These are phyloP conservation scores for Sacculina carcini DNA, from an alignment of 2,888 invertebrate genomes.

Conservation along the genomic window DNA sequence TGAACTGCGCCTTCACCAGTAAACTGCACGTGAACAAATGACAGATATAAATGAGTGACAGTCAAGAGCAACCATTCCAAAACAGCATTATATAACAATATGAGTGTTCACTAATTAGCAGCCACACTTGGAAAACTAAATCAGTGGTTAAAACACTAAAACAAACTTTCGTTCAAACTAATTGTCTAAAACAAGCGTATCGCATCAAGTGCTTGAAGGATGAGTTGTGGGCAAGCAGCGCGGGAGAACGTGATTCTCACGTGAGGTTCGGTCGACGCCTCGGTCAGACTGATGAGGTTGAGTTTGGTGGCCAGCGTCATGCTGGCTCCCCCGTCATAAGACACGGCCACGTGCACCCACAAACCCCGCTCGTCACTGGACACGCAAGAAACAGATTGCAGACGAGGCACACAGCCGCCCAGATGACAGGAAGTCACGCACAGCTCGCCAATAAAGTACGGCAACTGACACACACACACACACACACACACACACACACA, in stretches of 20 bases:
- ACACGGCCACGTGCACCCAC: conserved; percentile 61
- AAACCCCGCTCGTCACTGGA: conserved; percentile 50
- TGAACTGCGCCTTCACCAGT: no score
- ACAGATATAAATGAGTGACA: no score
- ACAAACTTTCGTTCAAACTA: no score
- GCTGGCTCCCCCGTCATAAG: conserved; percentile 46
- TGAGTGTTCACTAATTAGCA: no score
- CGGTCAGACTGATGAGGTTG: conserved; percentile 31
- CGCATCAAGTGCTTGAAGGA: conserved; percentile 10
- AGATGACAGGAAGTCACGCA: conserved; percentile 45
- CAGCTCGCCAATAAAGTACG: conserved; percentile 64
- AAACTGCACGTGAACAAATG: no score
- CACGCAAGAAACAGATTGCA: conserved; percentile 35
- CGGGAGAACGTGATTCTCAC: not conserved
- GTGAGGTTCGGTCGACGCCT: not conserved
- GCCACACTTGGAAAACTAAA: no score
- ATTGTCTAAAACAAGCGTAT: no score
- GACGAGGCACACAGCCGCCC: conserved; percentile 36
- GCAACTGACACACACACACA: conserved; percentile 26
- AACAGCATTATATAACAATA: no score
- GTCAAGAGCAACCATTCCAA: no score
- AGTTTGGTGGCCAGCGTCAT: conserved; percentile 68
- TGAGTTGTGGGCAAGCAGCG: conserved; percentile 9
- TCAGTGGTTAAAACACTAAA: no score
- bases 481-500: conserved; percentile 9